Base-by-base conservation (phyloP, 2,888 invertebrate genomes). In the Leucophora obtusa region DNA sequence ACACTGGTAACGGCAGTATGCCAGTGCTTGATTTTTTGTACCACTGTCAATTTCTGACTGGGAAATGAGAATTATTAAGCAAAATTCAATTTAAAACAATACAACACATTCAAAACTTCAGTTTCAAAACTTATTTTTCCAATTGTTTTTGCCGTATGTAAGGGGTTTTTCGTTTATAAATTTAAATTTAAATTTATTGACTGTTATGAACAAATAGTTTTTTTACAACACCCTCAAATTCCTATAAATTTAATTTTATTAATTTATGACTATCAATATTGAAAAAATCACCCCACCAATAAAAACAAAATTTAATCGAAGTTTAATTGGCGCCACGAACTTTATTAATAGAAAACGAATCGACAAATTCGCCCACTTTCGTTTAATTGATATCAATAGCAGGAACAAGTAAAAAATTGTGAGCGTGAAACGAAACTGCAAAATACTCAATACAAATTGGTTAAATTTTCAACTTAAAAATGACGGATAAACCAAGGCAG, bases 271-370 rank as follows among this genome's bases (percentile, higher is more conserved):
- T 63, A 54, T 53, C 21, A 72, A 11, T 72, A 50, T 21, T 11
- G 18, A 28, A 18, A 72, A 59, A 53, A 56, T 51, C 56, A 17
- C 56, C 24, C 51, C 58, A 38, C 53, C 15, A 62, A 69, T 69
- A 63, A 9, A n/a, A 38, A 38, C 38, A 47, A 47, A n/a, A 11
- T 38, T 11, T 11, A 59, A 38, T 17, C 10, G 35, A 59, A 59
- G 38, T 59, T 59, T 35, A 59, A 59, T 59, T 59, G 59, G 59
- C 59, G 59, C 33, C 53, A 63, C 62, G n/a, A 2, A 21, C 8
- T 47, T 28, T 71, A 60, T 71, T 71, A 60, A 60, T 60, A 71
- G 60, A 60, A 60, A 60, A 54, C 51, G 6, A 71, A 38, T 58
- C 17, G 59, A 15, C 59, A 43, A 18, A 21, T 62, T 50, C 24